Conservation (phyloP, 2,888 invertebrate species). For the Sinodicranocentrus sp. region DNA sequence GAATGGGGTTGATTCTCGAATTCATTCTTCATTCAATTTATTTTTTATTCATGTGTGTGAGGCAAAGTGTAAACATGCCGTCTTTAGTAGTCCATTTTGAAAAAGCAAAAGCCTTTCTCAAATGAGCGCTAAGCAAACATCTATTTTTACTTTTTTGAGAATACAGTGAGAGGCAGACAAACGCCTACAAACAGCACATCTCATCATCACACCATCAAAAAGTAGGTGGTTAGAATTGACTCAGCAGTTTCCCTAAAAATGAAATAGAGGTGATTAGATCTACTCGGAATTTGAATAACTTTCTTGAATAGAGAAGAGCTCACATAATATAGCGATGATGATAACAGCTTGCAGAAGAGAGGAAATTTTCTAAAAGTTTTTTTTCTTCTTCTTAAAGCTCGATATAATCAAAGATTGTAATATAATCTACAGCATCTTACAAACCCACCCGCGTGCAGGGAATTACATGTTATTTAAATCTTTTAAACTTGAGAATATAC, state of each 20-base stretch:
- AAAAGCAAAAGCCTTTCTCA: not conserved
- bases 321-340: slow-evolving; percentile 24
- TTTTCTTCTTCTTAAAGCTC: not conserved
- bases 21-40: slow-evolving; percentile 19
- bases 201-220: slow-evolving; percentile 1
- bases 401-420: not conserved
- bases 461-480: too few species aligned
- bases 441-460: too few species aligned
- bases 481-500: too few species aligned
- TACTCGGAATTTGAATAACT: not conserved
- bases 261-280: slow-evolving; percentile 56
- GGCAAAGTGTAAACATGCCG: slow-evolving; percentile 2
- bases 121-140: not conserved
- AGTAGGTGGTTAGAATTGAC: slow-evolving; percentile 35
- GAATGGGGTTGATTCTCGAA: slow-evolving; percentile 24
- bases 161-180: not conserved
- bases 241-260: slow-evolving; percentile 55
- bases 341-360: not conserved
- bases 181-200: not conserved
- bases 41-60: slow-evolving; percentile 16
- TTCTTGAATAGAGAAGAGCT: not conserved
- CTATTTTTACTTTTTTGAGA: not conserved
- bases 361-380: not conserved
- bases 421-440: too few species aligned
- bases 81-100: not conserved